Evolutionary conservation across 2,113 vertebrate genomes (phyloP).

Genomic region (Ameiurus melas): DNA sequence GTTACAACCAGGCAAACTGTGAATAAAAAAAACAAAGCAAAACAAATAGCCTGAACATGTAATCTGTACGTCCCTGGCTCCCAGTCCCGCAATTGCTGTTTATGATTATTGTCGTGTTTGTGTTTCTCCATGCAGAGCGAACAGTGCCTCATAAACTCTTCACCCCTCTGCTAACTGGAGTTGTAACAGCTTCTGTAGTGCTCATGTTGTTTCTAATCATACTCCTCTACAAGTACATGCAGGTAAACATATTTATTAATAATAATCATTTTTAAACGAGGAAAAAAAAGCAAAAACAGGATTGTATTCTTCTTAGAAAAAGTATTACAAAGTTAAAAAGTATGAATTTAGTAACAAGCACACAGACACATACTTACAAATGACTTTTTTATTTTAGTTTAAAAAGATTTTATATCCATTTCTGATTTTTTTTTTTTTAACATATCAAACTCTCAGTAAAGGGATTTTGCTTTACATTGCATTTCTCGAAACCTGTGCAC

Average conservation of each 20-base stretch:
- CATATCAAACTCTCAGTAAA: not conserved
- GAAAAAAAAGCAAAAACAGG: not conserved
- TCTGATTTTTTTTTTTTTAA: not conserved
- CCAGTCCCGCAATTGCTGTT: not conserved
- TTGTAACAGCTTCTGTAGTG: conserved; percentile 79
- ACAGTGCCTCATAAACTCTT: conserved; percentile 87
- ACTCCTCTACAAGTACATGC: conserved; percentile 88
- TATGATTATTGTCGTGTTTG: conserved; percentile 42
- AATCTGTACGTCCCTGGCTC: not conserved
- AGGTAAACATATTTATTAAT: conserved; percentile 73
- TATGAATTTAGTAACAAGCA: not conserved
- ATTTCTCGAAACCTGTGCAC: not conserved
- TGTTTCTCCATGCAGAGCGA: conserved; percentile 72
- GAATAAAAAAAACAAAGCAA: not conserved
- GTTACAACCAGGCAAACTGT: not conserved
- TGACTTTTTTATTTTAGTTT: not conserved
- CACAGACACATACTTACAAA: not conserved
- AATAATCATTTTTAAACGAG: not conserved
- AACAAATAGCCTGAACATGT: not conserved
- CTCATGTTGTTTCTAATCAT: conserved; percentile 85
- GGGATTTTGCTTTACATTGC: too few species aligned
- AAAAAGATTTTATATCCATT: not conserved
- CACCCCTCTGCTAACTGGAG: conserved; percentile 86
- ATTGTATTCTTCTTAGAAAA: not conserved
- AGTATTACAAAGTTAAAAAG: not conserved